Base-by-base conservation (phyloP, 2,113 vertebrate species). In the Jacana jacana region DNA sequence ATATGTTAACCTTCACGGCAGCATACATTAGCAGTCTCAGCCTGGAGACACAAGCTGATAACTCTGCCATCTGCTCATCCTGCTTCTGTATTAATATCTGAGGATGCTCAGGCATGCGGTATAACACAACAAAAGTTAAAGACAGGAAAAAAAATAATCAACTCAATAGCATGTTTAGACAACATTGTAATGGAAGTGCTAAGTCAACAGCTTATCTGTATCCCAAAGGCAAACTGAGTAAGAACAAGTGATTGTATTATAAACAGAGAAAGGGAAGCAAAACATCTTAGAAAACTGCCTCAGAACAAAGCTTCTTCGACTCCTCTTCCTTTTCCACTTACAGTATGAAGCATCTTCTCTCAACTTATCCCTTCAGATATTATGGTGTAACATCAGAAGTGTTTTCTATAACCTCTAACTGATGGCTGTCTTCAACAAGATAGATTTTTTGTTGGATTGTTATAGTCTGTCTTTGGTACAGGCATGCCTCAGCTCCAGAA, bases 241-340 rank as follows among this genome's bases (percentile, higher is more conserved):
- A 93, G 85, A 89, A 63, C 49, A 90, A 96, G 55, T 16, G 27
- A 71, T 65, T 91, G 88, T 95, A 72, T 84, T 93, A 83, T 91
- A 90, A 95, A 95, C 77, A 91, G 39, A 55, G 69, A 89, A 89
- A 79, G 30, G 91, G 93, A 95, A 97, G 48, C 25, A 95, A 94
- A 93, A 71, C 31, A 81, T 42, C 81, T 81, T 25, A 52, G n/a
- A 81, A 88, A 83, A 88, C 28, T 86, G 81, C 65, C 69, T 95
- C 55, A 68, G 60, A 93, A 91, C 83, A 81, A 77, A 68, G 25
- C n/a, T 60, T 71, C 51, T 93, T 64, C 25, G 25, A 66, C 19
- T 63, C 51, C 55, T 88, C 42, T 77, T 65, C 58, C 23, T 84
- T 73, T 86, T 71, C 42, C 48, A 55, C 61, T 84, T 86, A 64